Evolutionary conservation across 2,113 vertebrate genomes (phyloP).

Genomic region (Microtus oregoni): DNA sequence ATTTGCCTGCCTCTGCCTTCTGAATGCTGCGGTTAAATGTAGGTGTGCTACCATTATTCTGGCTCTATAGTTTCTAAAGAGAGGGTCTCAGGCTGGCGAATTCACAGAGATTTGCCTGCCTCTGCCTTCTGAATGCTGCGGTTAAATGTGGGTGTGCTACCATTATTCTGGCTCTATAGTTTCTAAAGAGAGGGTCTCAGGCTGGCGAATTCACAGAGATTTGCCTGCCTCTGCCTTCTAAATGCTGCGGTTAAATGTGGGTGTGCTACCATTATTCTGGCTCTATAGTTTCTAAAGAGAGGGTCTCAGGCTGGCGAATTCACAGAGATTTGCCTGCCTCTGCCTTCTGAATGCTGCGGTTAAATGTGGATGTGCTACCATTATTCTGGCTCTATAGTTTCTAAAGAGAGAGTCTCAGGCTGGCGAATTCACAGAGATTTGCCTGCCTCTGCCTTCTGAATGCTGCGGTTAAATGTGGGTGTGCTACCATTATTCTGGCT

Average conservation of each 20-base stretch:
- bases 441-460: background rate
- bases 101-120: background rate
- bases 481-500: background rate
- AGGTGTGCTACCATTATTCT: background rate
- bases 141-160: background rate
- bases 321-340: background rate
- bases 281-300: background rate
- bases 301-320: background rate
- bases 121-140: background rate
- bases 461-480: background rate
- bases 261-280: background rate
- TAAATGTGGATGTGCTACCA: background rate
- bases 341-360: background rate
- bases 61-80: background rate
- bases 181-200: background rate
- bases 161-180: background rate
- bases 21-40: background rate
- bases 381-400: background rate
- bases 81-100: background rate
- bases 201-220: background rate
- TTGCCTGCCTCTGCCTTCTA: background rate
- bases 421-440: background rate
- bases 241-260: background rate
- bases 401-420: background rate
- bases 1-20: background rate